Conservation (phyloP, 2,888 invertebrate species). For the Chorisops tibialis region DNA sequence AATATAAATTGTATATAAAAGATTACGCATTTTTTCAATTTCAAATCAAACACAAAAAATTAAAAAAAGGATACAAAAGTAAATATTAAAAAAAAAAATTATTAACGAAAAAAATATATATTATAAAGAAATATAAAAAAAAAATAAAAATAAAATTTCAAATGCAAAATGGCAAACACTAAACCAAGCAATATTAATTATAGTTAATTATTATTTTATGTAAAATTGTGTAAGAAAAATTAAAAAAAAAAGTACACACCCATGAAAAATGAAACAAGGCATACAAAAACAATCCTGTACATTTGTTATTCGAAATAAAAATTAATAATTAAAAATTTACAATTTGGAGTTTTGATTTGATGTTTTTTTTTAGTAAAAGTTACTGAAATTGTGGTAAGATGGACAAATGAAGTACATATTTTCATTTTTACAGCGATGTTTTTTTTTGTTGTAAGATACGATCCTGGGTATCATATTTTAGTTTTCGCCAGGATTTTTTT, state of each 20-base stretch:
- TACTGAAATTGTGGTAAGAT: no score
- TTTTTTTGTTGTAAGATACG: no score
- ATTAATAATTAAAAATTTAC: constrained; percentile 14
- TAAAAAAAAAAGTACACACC: constrained; percentile 1
- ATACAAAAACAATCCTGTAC: constrained; percentile 19
- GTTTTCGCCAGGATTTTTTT: no score
- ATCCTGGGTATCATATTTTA: no score
- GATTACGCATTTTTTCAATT: not conserved
- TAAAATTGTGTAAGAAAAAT: constrained; percentile 1
- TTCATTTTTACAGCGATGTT: no score
- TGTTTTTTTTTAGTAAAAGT: no score
- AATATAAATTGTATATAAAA: not conserved
- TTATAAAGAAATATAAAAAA: not conserved
- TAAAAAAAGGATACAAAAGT: not conserved
- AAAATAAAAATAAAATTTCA: constrained; percentile 1
- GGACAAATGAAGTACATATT: no score
- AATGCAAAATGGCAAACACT: not conserved
- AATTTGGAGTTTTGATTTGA: not conserved
- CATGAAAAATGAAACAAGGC: not conserved
- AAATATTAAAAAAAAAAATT: not conserved
- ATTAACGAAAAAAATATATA: not conserved
- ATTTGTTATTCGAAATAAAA: constrained; percentile 27
- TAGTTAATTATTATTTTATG: constrained; percentile 23
- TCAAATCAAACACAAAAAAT: constrained; percentile 25
- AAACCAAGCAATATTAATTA: constrained; percentile 26